Evolutionary conservation across 2,888 invertebrate species (phyloP), one percentile per base, ranked within the genome.

Genomic region (Yponomeuta malinellus): DNA sequence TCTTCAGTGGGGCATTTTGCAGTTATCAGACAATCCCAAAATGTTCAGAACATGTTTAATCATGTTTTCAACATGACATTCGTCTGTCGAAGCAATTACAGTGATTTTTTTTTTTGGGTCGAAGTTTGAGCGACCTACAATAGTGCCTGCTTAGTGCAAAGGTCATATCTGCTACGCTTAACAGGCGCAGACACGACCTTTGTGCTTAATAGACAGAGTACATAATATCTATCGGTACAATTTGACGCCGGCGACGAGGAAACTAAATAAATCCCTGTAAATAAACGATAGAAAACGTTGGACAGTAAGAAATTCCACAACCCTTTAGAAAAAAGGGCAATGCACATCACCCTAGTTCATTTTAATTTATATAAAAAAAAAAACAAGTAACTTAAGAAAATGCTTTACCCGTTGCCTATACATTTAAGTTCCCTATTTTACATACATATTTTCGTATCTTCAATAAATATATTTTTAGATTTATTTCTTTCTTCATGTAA

Each of bases 331-430:
- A 2, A 52, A 52, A 52, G 5, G 52, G 52, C 52, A 52, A 12
- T 12, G 52, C 10, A 52, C 10, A 52, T 12, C 52, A 59, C 12
- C 15, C 52, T 48, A 65, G n/a, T 37, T 43, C 65, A 65, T 66
- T 33, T 48, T 52, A 59, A 15, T 59, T 59, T 59, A 59, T 12
- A 59, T 59, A 70, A 65, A 52, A 52, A 33, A 33, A 23, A 33
- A 76, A 75, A 76, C 74, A 70, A 74, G 72, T 75, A 72, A 76
- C 72, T 76, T 75, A 68, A 68, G 48, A 67, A 68, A 84, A 84
- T 83, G 83, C 84, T 75, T 77, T 81, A 82, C 84, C 84, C 83
- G 81, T 80, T 76, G 83, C 82, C 81, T 79, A 78, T 76, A 76
- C 73, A 74, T 70, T 73, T 74, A 74, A 74, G 71, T 71, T 71